These are phyloP conservation scores for Xylota sylvarum DNA, from an alignment of 2,888 invertebrate species.

Conservation along the genomic window DNA sequence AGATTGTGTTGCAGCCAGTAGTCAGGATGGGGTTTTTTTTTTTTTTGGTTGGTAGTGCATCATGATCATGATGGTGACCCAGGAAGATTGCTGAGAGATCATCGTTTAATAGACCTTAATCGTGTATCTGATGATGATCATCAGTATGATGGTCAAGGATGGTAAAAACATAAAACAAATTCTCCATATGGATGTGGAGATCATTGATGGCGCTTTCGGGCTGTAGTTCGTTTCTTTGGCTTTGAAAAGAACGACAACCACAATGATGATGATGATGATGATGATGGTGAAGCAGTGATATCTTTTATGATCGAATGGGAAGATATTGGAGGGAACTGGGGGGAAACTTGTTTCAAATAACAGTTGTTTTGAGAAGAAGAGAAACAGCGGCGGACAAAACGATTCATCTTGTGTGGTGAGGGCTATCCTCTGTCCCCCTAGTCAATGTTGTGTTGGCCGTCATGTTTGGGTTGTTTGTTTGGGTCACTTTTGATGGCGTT, in stretches of 20 bases:
- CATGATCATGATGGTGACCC: conserved; percentile 56
- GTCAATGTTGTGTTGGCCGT: not conserved
- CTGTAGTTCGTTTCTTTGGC: conserved; percentile 5
- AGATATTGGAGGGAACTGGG: not conserved
- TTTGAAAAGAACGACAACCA: conserved; percentile 31
- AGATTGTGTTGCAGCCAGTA: conserved; percentile 26
- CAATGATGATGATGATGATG: not conserved
- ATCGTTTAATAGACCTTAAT: conserved; percentile 69
- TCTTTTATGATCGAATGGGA: conserved; percentile 21
- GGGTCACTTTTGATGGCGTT: conserved; percentile 52
- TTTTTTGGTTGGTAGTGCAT: conserved; percentile 44
- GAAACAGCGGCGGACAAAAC: conserved; percentile 13
- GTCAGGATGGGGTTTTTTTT: too few relatives aligned
- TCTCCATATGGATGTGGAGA: conserved; percentile 43
- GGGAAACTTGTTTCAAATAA: conserved; percentile 57
- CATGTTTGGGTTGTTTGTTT: conserved; percentile 56
- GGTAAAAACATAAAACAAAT: conserved; percentile 44
- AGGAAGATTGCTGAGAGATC: conserved; percentile 64
- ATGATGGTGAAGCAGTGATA: conserved; percentile 20
- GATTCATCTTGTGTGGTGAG: conserved; percentile 62
- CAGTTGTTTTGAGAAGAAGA: conserved; percentile 55
- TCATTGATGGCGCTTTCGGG: conserved; percentile 63
- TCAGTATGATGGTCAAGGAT: conserved; percentile 58
- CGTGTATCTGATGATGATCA: conserved; percentile 51
- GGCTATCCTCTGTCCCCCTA: not conserved